phyloP scores from a whole-genome alignment of 2,113 vertebrate genomes.

The Psilopogon haemacephalus region DNA sequence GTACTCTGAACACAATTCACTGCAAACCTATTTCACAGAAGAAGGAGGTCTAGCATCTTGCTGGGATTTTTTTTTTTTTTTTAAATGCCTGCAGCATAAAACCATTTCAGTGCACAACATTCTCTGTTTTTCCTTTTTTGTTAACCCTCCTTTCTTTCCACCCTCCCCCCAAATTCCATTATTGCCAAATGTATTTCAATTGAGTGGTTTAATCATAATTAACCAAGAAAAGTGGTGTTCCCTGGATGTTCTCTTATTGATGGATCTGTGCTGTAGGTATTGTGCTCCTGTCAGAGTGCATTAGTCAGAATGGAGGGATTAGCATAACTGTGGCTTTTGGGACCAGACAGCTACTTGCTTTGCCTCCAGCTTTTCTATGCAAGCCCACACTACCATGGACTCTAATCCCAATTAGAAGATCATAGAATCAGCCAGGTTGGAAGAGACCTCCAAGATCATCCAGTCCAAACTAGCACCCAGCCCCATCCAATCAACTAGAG shows the following conservation, averaged over 20 bases:
- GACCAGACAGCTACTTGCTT: neutral
- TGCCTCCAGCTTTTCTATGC: neutral
- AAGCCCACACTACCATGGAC: neutral
- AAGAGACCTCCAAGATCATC: no score
- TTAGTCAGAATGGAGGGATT: conserved; percentile 33
- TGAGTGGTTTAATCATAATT: conserved; percentile 36
- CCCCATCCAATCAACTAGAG: no score
- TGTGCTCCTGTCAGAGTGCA: conserved; percentile 44
- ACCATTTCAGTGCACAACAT: conserved; percentile 1
- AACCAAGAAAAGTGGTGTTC: neutral
- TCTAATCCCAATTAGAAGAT: neutral
- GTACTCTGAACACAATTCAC: conserved; percentile 14
- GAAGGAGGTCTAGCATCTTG: conserved; percentile 11
- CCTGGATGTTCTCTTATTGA: conserved; percentile 30
- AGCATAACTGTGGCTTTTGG: neutral
- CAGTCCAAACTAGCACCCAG: no score
- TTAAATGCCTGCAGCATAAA: conserved; percentile 40
- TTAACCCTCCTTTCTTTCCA: neutral
- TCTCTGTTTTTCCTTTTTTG: neutral
- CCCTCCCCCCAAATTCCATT: neutral
- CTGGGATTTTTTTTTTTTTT: neutral
- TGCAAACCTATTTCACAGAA: conserved; percentile 21
- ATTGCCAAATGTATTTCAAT: conserved; percentile 32
- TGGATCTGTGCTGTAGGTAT: conserved; percentile 36
- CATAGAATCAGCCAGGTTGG: neutral